Evolutionary conservation across 2,888 invertebrate genomes (phyloP).

Genomic region (Hymenopus coronatus): DNA sequence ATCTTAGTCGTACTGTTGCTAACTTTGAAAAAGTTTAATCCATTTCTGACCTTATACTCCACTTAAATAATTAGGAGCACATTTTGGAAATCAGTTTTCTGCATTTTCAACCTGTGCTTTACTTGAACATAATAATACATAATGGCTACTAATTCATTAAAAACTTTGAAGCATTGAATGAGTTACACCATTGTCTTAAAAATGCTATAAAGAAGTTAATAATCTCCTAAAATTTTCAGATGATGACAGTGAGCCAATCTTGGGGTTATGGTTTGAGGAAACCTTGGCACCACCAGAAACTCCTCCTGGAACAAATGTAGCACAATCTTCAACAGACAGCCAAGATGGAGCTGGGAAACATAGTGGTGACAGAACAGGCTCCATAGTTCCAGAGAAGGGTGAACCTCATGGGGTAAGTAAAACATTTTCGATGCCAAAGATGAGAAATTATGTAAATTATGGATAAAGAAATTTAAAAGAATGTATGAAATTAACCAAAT

Average conservation of each 20-base stretch:
- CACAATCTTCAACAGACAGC: constrained; percentile 31
- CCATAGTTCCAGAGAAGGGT: constrained; percentile 71
- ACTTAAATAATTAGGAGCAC: no score
- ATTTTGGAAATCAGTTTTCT: no score
- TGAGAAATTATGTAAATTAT: no score
- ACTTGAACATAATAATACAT: background rate
- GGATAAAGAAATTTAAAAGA: no score
- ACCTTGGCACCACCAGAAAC: constrained; percentile 79
- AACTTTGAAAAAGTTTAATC: constrained; percentile 23
- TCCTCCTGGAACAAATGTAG: constrained; percentile 49
- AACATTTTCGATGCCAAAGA: no score
- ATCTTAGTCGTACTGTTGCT: background rate
- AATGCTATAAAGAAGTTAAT: background rate
- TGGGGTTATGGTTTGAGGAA: constrained; percentile 94
- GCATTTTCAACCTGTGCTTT: background rate
- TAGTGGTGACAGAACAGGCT: constrained; percentile 47
- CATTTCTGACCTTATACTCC: constrained; percentile 18
- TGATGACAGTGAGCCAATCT: constrained; percentile 78
- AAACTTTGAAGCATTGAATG: no score
- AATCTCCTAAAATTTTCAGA: constrained; percentile 45
- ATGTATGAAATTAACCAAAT: no score
- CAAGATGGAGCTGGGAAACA: constrained; percentile 33
- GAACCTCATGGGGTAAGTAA: constrained; percentile 67
- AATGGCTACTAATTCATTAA: background rate
- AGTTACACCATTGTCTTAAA: no score